These are phyloP conservation scores for Patella caerulea DNA, from an alignment of 2,888 invertebrate species.

Conservation along the genomic window DNA sequence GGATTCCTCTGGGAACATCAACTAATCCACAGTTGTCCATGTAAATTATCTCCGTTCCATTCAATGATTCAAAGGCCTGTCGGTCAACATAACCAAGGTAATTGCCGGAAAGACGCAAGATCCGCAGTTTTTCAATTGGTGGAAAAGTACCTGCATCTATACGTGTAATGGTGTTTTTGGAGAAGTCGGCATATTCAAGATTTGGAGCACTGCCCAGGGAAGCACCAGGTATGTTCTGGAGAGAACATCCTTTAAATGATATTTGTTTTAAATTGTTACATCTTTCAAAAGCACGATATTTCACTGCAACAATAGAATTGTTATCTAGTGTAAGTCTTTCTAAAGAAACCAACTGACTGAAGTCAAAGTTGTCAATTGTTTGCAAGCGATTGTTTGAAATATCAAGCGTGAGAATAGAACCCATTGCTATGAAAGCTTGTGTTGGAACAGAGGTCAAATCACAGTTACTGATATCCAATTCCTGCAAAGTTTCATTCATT, in stretches of 20 bases:
- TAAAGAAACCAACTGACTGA: conserved; percentile 13
- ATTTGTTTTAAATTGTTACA: conserved; percentile 7
- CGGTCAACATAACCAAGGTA: conserved; percentile 13
- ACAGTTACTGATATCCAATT: conserved; percentile 17
- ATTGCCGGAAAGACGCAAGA: conserved; percentile 18
- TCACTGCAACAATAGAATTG: conserved; percentile 16
- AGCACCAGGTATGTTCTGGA: conserved; percentile 20
- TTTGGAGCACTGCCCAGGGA: conserved; percentile 4
- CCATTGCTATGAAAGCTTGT: conserved; percentile 8
- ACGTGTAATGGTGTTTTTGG: conserved; percentile 17
- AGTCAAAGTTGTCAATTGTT: conserved; percentile 20
- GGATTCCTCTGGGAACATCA: conserved; percentile 20
- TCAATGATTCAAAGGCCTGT: conserved; percentile 13
- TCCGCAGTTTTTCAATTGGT: conserved; percentile 6
- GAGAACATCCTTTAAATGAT: conserved; percentile 11
- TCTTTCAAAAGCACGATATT: conserved; percentile 20
- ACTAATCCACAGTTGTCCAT: conserved; percentile 22
- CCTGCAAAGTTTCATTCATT: neutral
- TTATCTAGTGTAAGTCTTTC: conserved; percentile 10
- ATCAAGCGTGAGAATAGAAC: conserved; percentile 12
- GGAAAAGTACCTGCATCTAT: conserved; percentile 18
- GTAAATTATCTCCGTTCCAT: conserved; percentile 14
- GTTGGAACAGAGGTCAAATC: conserved; percentile 9
- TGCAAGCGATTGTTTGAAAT: conserved; percentile 16
- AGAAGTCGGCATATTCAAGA: conserved; percentile 15